Conservation (phyloP, 2,888 invertebrate species). For the Trachelus iudaicus region DNA sequence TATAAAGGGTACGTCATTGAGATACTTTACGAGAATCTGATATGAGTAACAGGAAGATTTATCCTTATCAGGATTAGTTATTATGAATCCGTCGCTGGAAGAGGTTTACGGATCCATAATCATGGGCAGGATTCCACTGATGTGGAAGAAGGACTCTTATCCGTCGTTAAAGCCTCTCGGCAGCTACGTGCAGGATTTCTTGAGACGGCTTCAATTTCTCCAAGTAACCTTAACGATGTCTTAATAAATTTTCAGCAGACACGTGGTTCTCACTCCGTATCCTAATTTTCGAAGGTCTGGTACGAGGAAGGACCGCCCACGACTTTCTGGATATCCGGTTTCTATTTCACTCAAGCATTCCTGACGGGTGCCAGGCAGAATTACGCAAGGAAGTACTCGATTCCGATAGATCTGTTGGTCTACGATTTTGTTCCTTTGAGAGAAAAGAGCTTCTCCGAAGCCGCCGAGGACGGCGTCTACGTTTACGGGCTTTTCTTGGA, state of each 20-base stretch:
- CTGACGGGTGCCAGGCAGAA: slow-evolving; percentile 95
- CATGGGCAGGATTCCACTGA: slow-evolving; percentile 83
- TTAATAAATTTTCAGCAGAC: slow-evolving; percentile 11
- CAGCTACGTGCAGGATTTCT: slow-evolving; percentile 86
- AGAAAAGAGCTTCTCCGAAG: slow-evolving; percentile 66
- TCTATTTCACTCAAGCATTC: slow-evolving; percentile 96
- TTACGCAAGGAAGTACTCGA: slow-evolving; percentile 89
- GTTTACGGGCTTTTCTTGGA: slow-evolving; percentile 86
- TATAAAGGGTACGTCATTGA: slow-evolving; percentile 77
- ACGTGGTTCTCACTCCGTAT: neutral
- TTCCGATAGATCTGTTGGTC: slow-evolving; percentile 89
- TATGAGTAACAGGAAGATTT: neutral
- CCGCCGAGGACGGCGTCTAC: slow-evolving; percentile 81
- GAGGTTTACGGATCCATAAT: slow-evolving; percentile 87
- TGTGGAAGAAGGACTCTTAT: slow-evolving; percentile 90
- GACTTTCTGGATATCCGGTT: slow-evolving; percentile 93
- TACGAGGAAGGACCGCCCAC: slow-evolving; percentile 82
- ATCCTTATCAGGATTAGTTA: slow-evolving; percentile 77
- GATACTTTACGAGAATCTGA: neutral
- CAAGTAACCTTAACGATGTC: slow-evolving; percentile 71
- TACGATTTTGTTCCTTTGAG: slow-evolving; percentile 83
- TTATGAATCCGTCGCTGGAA: slow-evolving; percentile 87
- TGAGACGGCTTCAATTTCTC: slow-evolving; percentile 84
- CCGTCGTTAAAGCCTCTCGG: slow-evolving; percentile 93
- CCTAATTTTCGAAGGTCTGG: slow-evolving; percentile 74